Conservation (phyloP, 1,140 invertebrate species). For the Aphaenogaster floridana region DNA sequence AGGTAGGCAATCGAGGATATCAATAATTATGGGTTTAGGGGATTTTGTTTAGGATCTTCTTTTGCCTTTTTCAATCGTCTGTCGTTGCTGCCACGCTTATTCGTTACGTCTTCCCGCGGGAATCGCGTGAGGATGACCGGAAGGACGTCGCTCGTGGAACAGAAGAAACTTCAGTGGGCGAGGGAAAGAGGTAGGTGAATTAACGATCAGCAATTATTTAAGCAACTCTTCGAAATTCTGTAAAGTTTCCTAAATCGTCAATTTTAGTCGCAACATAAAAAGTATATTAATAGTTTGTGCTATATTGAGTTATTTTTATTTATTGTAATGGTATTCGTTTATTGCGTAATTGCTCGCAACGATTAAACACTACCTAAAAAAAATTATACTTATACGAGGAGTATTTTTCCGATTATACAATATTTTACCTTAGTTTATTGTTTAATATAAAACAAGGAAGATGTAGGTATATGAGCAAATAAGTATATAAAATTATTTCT, state of each 20-base stretch:
- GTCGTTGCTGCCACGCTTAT: conserved; percentile 49
- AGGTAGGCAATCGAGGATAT: conserved; percentile 59
- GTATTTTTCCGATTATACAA: conserved; percentile 13
- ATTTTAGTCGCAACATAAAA: too few relatives aligned
- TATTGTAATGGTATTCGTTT: neutral
- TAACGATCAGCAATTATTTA: neutral
- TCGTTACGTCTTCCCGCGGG: conserved; percentile 33
- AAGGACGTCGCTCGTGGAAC: conserved; percentile 89
- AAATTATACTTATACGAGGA: neutral
- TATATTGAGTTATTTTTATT: too few relatives aligned
- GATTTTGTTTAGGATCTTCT: conserved; percentile 52
- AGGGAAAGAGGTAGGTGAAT: conserved; percentile 89
- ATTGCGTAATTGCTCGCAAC: neutral
- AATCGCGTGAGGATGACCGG: conserved; percentile 78
- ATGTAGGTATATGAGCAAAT: neutral
- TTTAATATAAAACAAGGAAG: neutral
- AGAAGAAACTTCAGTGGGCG: conserved; percentile 92
- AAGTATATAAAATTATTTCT: neutral
- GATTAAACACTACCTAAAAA: neutral
- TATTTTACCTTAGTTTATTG: too few relatives aligned
- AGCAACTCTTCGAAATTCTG: neutral
- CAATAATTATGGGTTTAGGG: conserved; percentile 4
- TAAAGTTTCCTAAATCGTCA: neutral
- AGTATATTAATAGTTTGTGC: too few relatives aligned
- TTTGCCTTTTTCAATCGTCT: conserved; percentile 48